These are phyloP conservation scores for Drosophila helvetica DNA, from an alignment of 2,888 invertebrate species.

Conservation along the genomic window DNA sequence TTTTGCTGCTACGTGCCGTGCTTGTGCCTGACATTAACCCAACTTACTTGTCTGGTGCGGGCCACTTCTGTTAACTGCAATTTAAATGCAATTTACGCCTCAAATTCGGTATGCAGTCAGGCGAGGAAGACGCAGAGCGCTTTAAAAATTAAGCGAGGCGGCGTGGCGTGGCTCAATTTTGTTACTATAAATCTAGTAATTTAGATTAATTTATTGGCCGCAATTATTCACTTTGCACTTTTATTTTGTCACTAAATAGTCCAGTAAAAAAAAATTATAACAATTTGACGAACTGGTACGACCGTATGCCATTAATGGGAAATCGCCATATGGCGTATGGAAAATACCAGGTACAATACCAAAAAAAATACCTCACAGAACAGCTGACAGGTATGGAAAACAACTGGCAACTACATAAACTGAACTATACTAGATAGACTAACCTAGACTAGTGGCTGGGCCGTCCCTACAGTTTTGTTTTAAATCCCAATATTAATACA, in stretches of 20 bases:
- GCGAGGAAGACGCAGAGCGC: not conserved
- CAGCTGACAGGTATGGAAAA: too few relatives aligned
- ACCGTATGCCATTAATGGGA: too few relatives aligned
- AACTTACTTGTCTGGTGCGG: constrained; percentile 14
- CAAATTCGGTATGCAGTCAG: constrained; percentile 20
- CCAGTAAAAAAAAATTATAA: not conserved
- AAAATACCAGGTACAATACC: too few relatives aligned
- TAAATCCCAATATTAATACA: too few relatives aligned
- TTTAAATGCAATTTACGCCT: constrained; percentile 30
- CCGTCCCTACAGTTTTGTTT: too few relatives aligned
- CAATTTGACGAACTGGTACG: too few relatives aligned
- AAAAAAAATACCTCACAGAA: too few relatives aligned
- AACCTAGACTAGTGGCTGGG: too few relatives aligned
- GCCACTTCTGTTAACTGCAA: constrained; percentile 20
- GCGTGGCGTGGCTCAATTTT: not conserved
- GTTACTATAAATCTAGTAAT: not conserved
- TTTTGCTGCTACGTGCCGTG: not conserved
- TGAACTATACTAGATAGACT: too few relatives aligned
- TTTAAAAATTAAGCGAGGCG: not conserved
- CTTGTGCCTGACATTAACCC: not conserved
- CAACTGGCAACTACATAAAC: too few relatives aligned
- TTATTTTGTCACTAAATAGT: not conserved
- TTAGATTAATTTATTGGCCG: not conserved
- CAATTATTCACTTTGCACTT: not conserved
- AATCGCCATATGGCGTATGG: too few relatives aligned